Conservation (phyloP, 2,888 invertebrate genomes). For the Oxystoma pomonae region DNA sequence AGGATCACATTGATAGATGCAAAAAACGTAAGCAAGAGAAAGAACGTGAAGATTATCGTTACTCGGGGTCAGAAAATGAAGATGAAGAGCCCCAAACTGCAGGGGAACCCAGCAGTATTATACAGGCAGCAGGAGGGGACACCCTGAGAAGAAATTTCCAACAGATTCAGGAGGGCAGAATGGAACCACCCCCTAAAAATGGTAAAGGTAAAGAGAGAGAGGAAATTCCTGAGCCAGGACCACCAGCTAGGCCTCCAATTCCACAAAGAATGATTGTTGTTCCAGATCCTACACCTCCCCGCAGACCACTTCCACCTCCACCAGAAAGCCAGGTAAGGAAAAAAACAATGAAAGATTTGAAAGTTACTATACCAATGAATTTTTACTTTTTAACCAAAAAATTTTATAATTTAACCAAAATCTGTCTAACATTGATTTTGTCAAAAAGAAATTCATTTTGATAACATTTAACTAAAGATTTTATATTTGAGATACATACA, state of each 20-base stretch:
- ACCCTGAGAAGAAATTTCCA: slow-evolving; percentile 97
- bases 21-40: slow-evolving; percentile 93
- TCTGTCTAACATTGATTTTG: too few relatives aligned
- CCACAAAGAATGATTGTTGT: slow-evolving; percentile 90
- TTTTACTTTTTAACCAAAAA: too few relatives aligned
- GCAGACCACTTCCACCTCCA: slow-evolving; percentile 79
- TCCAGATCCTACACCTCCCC: slow-evolving; percentile 70
- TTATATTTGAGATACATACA: too few relatives aligned
- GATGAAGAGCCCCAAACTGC: slow-evolving; percentile 90
- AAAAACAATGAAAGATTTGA: too few relatives aligned
- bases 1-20: slow-evolving; percentile 98
- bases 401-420: too few relatives aligned
- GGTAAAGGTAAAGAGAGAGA: slow-evolving; percentile 53
- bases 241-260: slow-evolving; percentile 82
- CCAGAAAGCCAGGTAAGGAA: slow-evolving; percentile 60
- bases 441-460: too few relatives aligned
- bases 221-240: slow-evolving; percentile 76
- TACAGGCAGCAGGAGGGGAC: slow-evolving; percentile 87
- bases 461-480: too few relatives aligned
- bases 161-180: slow-evolving; percentile 84
- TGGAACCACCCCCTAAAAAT: slow-evolving; percentile 53
- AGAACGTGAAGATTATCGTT: slow-evolving; percentile 71
- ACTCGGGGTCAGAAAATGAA: slow-evolving; percentile 96
- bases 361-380: too few relatives aligned
- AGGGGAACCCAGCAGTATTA: slow-evolving; percentile 93